A percentile compares a stretch with the other conserved stretches of the same genome.
Evolutionary conservation across 1,140 invertebrate genomes (phyloP).

Genomic region (Hylyphantes graminicola): DNA sequence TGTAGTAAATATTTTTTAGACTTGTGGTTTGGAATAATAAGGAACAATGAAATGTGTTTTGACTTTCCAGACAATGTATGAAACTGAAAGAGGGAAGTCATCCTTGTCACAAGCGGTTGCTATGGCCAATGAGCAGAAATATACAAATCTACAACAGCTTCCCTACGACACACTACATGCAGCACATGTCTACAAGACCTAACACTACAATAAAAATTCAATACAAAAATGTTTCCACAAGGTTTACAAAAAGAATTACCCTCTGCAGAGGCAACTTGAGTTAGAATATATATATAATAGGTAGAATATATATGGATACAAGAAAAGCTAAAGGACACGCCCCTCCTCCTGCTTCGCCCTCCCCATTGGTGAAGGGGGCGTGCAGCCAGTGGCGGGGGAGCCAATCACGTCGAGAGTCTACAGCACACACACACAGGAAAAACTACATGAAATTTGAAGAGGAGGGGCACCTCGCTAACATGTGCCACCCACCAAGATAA

Average conservation of each 20-base stretch:
- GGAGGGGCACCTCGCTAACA: too few relatives aligned
- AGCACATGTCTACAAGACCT: slow-evolving; percentile 54
- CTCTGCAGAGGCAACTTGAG: neutral
- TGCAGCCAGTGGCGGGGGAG: slow-evolving; percentile 3
- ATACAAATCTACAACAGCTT: slow-evolving; percentile 61
- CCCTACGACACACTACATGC: slow-evolving; percentile 59
- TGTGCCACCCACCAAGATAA: too few relatives aligned
- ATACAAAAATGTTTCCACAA: slow-evolving; percentile 61
- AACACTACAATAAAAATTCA: slow-evolving; percentile 61
- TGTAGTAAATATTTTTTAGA: too few relatives aligned
- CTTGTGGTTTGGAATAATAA: too few relatives aligned
- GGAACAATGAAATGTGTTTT: too few relatives aligned
- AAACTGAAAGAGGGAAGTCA: slow-evolving; percentile 6
- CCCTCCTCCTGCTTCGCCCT: too few relatives aligned
- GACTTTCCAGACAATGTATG: neutral
- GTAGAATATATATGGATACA: slow-evolving; percentile 49
- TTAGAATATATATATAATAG: slow-evolving; percentile 46
- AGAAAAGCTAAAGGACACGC: slow-evolving; percentile 59
- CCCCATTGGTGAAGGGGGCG: neutral
- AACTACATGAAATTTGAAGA: slow-evolving; percentile 25
- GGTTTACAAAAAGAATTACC: slow-evolving; percentile 59
- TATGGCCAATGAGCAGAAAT: slow-evolving; percentile 60
- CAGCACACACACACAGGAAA: slow-evolving; percentile 35
- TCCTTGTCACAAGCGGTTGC: slow-evolving; percentile 45
- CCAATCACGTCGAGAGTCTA: slow-evolving; percentile 10